Conservation (phyloP, 2,797 vertebrate species). For the Neomorphus geoffroyi region DNA sequence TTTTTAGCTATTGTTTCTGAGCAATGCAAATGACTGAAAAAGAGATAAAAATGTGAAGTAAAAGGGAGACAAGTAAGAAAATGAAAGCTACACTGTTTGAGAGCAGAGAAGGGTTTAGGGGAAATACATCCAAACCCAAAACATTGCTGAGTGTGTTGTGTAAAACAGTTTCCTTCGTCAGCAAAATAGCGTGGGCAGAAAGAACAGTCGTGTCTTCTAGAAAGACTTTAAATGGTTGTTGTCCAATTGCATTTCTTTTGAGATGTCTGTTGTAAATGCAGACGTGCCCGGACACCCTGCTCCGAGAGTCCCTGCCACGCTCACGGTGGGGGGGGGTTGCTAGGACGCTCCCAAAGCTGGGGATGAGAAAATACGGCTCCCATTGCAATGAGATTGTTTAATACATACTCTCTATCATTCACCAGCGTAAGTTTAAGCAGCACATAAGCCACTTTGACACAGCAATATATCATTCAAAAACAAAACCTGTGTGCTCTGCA, state of each 20-base stretch:
- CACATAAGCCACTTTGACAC: conserved; percentile 62
- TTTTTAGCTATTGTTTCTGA: background rate
- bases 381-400: conserved; percentile 38
- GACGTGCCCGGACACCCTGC: background rate
- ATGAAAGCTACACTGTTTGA: background rate
- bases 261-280: rapidly evolving
- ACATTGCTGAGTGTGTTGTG: background rate
- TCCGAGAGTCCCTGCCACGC: background rate
- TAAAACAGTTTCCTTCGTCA: background rate
- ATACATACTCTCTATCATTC: conserved; percentile 47
- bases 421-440: conserved; percentile 34
- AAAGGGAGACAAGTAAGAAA: background rate
- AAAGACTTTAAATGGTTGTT: background rate
- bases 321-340: rapidly evolving
- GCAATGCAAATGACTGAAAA: background rate
- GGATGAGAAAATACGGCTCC: conserved; percentile 39
- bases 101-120: background rate
- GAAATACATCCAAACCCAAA: background rate
- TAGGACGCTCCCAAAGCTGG: background rate
- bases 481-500: conserved; percentile 51
- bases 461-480: conserved; percentile 58
- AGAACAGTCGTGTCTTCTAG: background rate
- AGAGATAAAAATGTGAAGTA: background rate
- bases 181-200: background rate
- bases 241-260: rapidly evolving